These are phyloP conservation scores for Cirrhinus mrigala DNA, from an alignment of 2,797 vertebrate species.

Conservation along the genomic window DNA sequence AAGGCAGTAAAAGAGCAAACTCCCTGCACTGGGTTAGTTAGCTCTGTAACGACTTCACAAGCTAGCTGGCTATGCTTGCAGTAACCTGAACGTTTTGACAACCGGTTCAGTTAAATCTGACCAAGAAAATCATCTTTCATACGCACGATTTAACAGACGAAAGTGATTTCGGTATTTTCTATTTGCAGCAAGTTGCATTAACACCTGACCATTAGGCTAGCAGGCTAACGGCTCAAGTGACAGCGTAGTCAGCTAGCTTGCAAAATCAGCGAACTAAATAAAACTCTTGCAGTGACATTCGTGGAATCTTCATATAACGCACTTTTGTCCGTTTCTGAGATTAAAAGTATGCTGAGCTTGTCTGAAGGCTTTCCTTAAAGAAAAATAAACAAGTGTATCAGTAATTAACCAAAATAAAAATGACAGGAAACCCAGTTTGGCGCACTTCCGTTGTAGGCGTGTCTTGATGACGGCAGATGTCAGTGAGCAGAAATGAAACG, in stretches of 20 bases:
- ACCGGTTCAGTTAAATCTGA: not conserved
- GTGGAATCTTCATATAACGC: constrained; percentile 43
- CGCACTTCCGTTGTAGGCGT: constrained; percentile 50
- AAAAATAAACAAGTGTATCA: constrained; percentile 34
- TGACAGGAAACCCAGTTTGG: constrained; percentile 40
- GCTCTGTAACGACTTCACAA: constrained; percentile 27
- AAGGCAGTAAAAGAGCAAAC: constrained; percentile 39
- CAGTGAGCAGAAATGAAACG: not conserved
- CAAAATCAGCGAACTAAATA: constrained; percentile 34
- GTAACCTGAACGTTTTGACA: no score
- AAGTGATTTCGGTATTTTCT: not conserved
- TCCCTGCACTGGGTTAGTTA: constrained; percentile 34
- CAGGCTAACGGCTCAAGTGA: constrained; percentile 37
- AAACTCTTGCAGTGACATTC: constrained; percentile 44
- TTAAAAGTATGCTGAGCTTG: constrained; percentile 51
- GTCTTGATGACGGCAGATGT: not conserved
- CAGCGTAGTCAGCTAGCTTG: constrained; percentile 51
- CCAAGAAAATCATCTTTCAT: not conserved
- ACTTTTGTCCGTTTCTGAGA: constrained; percentile 56
- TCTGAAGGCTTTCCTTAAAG: constrained; percentile 38
- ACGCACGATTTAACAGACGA: not conserved
- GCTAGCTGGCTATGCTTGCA: constrained; percentile 43
- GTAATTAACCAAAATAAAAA: constrained; percentile 38
- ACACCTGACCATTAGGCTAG: constrained; percentile 7
- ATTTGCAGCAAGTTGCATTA: constrained; percentile 8